Percentiles rank a stretch among this genome's conserved stretches.
Evolutionary conservation across 1,140 invertebrate species (phyloP).

Genomic region (Lepidostoma basale): DNA sequence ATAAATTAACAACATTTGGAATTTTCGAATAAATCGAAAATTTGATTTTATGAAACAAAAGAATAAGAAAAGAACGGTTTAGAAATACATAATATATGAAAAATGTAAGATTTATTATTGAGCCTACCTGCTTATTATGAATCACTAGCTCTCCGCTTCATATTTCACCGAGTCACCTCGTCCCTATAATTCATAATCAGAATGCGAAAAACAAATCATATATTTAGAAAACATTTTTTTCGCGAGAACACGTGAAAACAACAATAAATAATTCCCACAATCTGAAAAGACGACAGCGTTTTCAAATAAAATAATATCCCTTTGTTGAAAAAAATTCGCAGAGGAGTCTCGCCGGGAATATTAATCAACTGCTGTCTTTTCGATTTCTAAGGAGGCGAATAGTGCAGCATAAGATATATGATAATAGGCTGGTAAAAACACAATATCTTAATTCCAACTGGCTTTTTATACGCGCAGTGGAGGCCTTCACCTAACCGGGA

Average conservation of each 20-base stretch:
- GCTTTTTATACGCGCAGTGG: conserved; percentile 18
- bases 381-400: conserved; percentile 10
- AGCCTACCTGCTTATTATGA: no score
- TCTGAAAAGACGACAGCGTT: conserved; percentile 4
- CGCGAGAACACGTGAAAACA: conserved; percentile 9
- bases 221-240: background rate
- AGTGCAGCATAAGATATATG: conserved; percentile 17
- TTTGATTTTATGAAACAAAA: no score
- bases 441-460: conserved; percentile 22
- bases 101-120: no score
- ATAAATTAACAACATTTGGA: no score
- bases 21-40: no score
- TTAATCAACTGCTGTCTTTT: conserved; percentile 14
- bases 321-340: conserved; percentile 1
- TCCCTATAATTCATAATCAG: conserved; percentile 14
- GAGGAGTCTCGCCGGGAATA: background rate
- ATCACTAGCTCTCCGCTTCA: no score
- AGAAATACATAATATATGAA: no score
- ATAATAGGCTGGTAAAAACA: conserved; percentile 24
- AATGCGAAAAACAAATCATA: conserved; percentile 17
- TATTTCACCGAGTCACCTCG: background rate
- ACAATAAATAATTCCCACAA: conserved; percentile 22
- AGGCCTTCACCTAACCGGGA: conserved; percentile 3
- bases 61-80: no score
- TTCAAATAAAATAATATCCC: conserved; percentile 22